Evolutionary conservation across 2,113 vertebrate genomes (phyloP).

Genomic region (Micronycteris hirsuta): DNA sequence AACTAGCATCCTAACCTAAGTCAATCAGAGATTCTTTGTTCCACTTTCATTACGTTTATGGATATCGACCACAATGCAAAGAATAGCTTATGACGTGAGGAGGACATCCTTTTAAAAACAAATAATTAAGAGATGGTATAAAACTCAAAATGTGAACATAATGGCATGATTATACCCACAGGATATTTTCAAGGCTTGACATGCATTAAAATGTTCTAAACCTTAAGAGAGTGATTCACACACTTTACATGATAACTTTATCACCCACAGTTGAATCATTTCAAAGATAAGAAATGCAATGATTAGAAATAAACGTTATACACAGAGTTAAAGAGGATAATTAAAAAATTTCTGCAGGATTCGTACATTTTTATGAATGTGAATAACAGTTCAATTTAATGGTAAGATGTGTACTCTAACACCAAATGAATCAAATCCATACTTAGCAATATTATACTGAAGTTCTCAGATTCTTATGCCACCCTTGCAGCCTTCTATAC

Average conservation of each 20-base stretch:
- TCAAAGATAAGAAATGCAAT: conserved; percentile 27
- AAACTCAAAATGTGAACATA: conserved; percentile 34
- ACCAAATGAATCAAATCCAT: conserved; percentile 8
- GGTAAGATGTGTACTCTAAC: background rate
- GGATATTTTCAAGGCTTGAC: background rate
- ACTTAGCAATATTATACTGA: background rate
- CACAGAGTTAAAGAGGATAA: background rate
- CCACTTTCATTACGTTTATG: background rate
- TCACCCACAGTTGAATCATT: background rate
- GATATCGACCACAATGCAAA: background rate
- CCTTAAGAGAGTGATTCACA: conserved; percentile 38
- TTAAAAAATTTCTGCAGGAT: background rate
- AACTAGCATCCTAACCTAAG: background rate
- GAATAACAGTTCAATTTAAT: background rate
- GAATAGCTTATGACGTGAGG: background rate
- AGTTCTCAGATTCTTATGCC: background rate
- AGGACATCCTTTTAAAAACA: background rate
- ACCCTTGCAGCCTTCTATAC: background rate
- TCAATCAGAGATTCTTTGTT: background rate
- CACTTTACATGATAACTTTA: background rate
- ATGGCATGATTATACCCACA: background rate
- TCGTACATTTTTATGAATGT: background rate
- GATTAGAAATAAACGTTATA: conserved; percentile 50
- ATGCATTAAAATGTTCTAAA: conserved; percentile 19
- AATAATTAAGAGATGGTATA: background rate